A percentile compares a stretch with the other conserved stretches of the same genome.
These are phyloP conservation scores for Molorchus minor DNA, from an alignment of 2,888 invertebrate genomes.

Conservation along the genomic window DNA sequence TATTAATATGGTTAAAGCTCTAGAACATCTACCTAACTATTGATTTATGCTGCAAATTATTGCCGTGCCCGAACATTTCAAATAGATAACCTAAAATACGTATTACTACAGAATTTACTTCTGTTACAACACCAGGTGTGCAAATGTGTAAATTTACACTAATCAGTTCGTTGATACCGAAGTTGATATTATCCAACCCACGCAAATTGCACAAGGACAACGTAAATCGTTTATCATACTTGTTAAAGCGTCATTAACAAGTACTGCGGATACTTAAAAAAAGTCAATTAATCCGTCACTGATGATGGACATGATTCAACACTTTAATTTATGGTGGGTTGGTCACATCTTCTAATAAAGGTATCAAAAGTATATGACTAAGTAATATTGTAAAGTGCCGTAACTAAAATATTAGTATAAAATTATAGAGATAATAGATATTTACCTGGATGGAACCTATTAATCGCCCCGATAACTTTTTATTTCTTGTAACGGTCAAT, in stretches of 20 bases:
- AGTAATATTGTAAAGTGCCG: constrained; percentile 21
- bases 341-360: constrained; percentile 19
- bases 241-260: background rate
- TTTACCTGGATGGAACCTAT: background rate
- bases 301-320: constrained; percentile 23
- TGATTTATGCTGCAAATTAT: too few species aligned
- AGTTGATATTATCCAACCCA: too few species aligned
- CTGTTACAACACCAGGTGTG: too few species aligned
- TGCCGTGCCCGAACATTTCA: too few species aligned
- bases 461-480: background rate
- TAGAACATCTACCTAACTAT: too few species aligned
- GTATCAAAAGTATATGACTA: constrained; percentile 22
- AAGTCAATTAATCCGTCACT: constrained; percentile 24
- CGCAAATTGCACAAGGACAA: too few species aligned
- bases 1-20: too few species aligned
- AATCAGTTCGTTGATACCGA: too few species aligned
- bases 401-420: constrained; percentile 13
- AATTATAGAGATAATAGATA: constrained; percentile 11
- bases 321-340: constrained; percentile 20
- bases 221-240: background rate
- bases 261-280: background rate
- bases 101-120: too few species aligned
- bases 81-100: too few species aligned
- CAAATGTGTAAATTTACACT: too few species aligned
- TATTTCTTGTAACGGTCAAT: background rate